Evolutionary conservation across 2,797 vertebrate genomes (phyloP), one percentile per base, ranked within the genome.

Genomic region (Haliaeetus vocifer): DNA sequence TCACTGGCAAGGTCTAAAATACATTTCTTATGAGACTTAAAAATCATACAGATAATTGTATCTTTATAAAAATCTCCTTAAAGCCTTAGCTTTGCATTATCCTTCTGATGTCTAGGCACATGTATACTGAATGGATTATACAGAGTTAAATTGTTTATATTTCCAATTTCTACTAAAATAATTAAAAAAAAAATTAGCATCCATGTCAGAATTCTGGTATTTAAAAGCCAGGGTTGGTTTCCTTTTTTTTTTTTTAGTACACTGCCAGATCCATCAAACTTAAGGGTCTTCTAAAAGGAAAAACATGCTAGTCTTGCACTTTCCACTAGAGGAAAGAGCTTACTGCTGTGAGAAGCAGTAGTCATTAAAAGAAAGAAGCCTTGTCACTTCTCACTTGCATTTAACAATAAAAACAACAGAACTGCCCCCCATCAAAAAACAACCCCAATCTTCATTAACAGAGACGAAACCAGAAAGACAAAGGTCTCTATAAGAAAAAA

Each of bases 1-100:
- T 98, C 97, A 97, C 95, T 96, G 95, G 94, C 96, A 98, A 97
- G 93, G 74, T 92, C 96, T 91, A 97, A 96, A 96, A 97, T 96
- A 96, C 91, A 95, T 92, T 86, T 86, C 90, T 97, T 95, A 96
- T 49, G 94, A 93, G 79, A 88, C 91, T 86, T 96, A 97, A 97
- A 90, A 95, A 97, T 94, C 91, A 96, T 35, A 86, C 90, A 92
- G 94, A 97, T 97, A 98, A 96, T 94, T 92, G 95, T 81, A 91
- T 68, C 94, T 92, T 95, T 86, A 87, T 23, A 94, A 89, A 91
- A 82, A 86, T 74, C 75, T 86, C 80, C 97, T 47, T 80, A 93
- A 58, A 67, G 90, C 56, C 80, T 68, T 53, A 93, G 95, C 73
- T 92, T 89, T 88, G 96, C 79, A 92, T 86, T 85, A 76, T 70